These are phyloP conservation scores for Jacana jacana DNA, from an alignment of 2,113 vertebrate species.

Conservation along the genomic window DNA sequence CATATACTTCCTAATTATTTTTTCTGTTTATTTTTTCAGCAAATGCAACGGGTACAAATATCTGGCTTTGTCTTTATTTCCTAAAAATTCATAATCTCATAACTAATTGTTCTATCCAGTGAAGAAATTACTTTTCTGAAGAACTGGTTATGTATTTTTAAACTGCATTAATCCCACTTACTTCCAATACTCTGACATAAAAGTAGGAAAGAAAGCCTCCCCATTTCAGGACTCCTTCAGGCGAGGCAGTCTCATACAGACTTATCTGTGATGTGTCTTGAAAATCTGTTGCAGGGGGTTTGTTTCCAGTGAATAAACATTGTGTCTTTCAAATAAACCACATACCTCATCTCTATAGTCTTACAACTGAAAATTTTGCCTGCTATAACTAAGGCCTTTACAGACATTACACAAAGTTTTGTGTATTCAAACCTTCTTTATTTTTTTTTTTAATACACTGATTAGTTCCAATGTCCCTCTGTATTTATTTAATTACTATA, in stretches of 20 bases:
- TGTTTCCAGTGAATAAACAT: background rate
- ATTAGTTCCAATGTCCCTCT: background rate
- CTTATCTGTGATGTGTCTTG: background rate
- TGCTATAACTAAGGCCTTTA: background rate
- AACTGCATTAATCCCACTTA: background rate
- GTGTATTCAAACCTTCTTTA: background rate
- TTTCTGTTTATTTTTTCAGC: background rate
- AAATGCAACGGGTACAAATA: background rate
- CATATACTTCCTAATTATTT: background rate
- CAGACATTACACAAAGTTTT: background rate
- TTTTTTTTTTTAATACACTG: background rate
- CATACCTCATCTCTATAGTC: background rate
- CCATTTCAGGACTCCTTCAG: background rate
- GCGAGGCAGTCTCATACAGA: background rate
- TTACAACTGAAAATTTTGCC: background rate
- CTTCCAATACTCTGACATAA: background rate
- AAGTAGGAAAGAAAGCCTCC: background rate
- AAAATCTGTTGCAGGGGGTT: background rate
- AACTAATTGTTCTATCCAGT: background rate
- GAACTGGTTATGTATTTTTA: background rate
- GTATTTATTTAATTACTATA: background rate
- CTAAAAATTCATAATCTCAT: background rate
- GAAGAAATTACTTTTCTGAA: background rate
- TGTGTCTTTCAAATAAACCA: background rate
- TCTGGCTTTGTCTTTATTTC: background rate